Evolutionary conservation across 2,113 vertebrate species (phyloP), one percentile per base, ranked within the genome.

Genomic region (Clarias macrocephalus): DNA sequence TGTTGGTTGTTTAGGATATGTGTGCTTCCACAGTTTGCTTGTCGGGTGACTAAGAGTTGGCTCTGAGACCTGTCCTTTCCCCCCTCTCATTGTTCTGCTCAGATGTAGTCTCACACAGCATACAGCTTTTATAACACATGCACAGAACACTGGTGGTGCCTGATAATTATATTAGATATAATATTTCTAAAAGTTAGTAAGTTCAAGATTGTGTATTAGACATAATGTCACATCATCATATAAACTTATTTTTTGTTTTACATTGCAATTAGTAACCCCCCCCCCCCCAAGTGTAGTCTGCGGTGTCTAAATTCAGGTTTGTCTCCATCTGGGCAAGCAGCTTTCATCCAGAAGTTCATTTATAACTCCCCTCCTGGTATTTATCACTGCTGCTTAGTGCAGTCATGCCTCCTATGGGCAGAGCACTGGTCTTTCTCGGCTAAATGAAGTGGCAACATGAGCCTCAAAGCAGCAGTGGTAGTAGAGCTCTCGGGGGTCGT

Each of bases 401-500:
- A 82, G n/a, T 66, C 60, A 48, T 56, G 28, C 86, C 80, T 73
- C 82, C 59, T 83, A 59, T 68, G 82, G 80, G 42, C 83, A 75
- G 28, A 81, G 83, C n/a, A 52, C 85, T 66, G 68, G 63, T 48
- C 25, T n/a, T 42, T 37, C 48, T 52, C 30, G 56, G 19, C n/a
- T 90, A 79, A 90, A 91, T 84, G 90, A 90, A 72, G 28, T 2
- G 82, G 60, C 88, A 91, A 85, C 70, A 57, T 87, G 88, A 93
- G 63, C 88, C 91, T 84, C 79, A 84, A 82, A 88, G 91, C 91
- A 87, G 85, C 86, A 89, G 88, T 80, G 57, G 88, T 88, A 82
- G 87, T 82, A 75, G 72, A 89, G 85, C 73, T 82, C 91, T 86
- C 87, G 21, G 54, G 86, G 92, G 90, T 92, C 92, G 87, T 68